These are phyloP conservation scores for Ptychoptera contaminata DNA, from an alignment of 2,888 invertebrate species.

Conservation along the genomic window DNA sequence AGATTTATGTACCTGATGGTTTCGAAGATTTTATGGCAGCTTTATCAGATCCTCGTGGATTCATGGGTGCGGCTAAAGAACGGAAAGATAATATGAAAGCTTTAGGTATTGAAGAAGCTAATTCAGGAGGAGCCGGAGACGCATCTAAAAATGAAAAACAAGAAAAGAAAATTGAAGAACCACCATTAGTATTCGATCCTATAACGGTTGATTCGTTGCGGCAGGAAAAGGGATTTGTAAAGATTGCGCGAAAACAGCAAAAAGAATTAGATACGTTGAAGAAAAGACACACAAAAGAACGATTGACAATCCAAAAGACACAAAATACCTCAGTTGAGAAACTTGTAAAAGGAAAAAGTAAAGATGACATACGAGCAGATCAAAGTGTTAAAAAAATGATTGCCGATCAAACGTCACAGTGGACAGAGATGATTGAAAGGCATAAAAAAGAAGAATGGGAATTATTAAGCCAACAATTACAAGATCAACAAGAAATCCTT, in stretches of 20 bases:
- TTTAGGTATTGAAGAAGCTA: constrained; percentile 78
- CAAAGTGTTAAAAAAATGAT: constrained; percentile 68
- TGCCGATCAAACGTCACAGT: constrained; percentile 82
- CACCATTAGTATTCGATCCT: constrained; percentile 69
- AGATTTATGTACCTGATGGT: constrained; percentile 99
- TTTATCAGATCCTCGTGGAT: constrained; percentile 84
- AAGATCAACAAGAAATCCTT: constrained; percentile 62
- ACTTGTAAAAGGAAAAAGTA: constrained; percentile 83
- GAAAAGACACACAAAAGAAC: constrained; percentile 88
- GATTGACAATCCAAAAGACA: constrained; percentile 73
- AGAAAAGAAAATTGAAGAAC: constrained; percentile 47
- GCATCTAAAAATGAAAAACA: constrained; percentile 53
- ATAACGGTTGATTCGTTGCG: constrained; percentile 77
- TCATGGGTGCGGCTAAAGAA: constrained; percentile 74
- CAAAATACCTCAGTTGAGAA: constrained; percentile 88
- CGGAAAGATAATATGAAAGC: constrained; percentile 86
- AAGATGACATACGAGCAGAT: constrained; percentile 65
- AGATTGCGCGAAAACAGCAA: constrained; percentile 86
- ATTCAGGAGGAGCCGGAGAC: constrained; percentile 46
- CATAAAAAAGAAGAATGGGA: constrained; percentile 75
- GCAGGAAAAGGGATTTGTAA: constrained; percentile 80
- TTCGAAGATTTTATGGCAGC: constrained; percentile 98
- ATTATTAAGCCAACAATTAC: constrained; percentile 60
- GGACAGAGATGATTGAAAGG: constrained; percentile 78
- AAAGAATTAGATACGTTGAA: constrained; percentile 86